Evolutionary conservation across 2,797 vertebrate genomes (phyloP), one percentile per base, ranked within the genome.

Genomic region (Cryptoblepharus egeriae): DNA sequence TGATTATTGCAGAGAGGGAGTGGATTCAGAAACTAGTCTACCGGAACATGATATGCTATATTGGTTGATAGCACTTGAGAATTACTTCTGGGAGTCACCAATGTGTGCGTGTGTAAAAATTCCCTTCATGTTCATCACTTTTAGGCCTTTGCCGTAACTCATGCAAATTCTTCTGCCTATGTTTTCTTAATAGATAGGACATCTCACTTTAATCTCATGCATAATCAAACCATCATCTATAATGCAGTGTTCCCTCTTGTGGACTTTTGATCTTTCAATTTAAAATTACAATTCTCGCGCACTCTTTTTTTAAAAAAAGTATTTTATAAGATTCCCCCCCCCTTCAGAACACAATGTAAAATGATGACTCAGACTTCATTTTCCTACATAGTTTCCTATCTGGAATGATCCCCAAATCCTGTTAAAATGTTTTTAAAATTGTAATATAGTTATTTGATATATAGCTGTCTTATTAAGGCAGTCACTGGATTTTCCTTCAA

Each of bases 241-340:
- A 87, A 92, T 94, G 92, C 88, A 91, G 92, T 95, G 92, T 94
- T 95, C 94, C 93, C 93, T 91, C 94, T 95, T 90, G 94, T 95
- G 95, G 95, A 91, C 77, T 77, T 83, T 85, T 92, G 83, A 83
- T 90, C 84, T 88, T 92, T 90, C 84, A 71, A 85, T 84, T 89
- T 76, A 82, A 57, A 85, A 92, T 90, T 85, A 75, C 71, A 85
- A 90, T 92, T 93, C 80, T 84, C 69, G 81, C 84, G 85, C 80
- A 80, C 77, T 86, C 81, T 85, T 83, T 78, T 85, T 83, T 83
- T 84, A 74, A 42, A n/a, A n/a, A n/a, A n/a, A 85, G 79, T 92
- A 90, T 92, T 93, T 92, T 83, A 81, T 90, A 75, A 35, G 35
- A 37, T 58, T 84, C 91, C 88, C 86, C 80, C n/a, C 80, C 79